Percentiles rank a stretch among this genome's conserved stretches.
Evolutionary conservation across 2,888 invertebrate species (phyloP).

Genomic region (Stenoptilia bipunctidactyla): DNA sequence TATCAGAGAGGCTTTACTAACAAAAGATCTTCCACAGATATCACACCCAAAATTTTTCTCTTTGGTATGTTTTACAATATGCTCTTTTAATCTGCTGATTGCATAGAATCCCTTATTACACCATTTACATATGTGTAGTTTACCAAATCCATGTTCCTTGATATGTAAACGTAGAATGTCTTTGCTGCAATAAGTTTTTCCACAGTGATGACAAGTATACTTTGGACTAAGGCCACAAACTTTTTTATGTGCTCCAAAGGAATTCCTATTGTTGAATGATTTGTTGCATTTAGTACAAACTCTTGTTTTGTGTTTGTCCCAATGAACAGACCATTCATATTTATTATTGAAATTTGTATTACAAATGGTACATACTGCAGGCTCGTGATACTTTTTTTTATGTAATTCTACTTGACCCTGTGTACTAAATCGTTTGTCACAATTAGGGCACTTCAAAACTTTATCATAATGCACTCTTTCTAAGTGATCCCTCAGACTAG

Average conservation of each 20-base stretch:
- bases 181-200: slow-evolving; percentile 38
- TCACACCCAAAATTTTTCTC: slow-evolving; percentile 45
- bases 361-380: slow-evolving; percentile 40
- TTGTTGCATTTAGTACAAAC: slow-evolving; percentile 37
- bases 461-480: slow-evolving; percentile 31
- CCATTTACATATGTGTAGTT: slow-evolving; percentile 39
- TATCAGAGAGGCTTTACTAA: slow-evolving; percentile 40
- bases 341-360: slow-evolving; percentile 38
- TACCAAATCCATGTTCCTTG: slow-evolving; percentile 44
- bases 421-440: slow-evolving; percentile 43
- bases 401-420: slow-evolving; percentile 35
- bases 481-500: slow-evolving; percentile 29
- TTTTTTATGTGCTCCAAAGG: slow-evolving; percentile 34
- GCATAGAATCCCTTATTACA: slow-evolving; percentile 49
- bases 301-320: slow-evolving; percentile 37
- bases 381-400: slow-evolving; percentile 30
- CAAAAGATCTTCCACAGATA: slow-evolving; percentile 44
- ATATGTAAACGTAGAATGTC: slow-evolving; percentile 39
- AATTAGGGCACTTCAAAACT: slow-evolving; percentile 19
- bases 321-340: slow-evolving; percentile 30
- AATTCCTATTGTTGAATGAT: slow-evolving; percentile 31
- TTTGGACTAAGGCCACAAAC: slow-evolving; percentile 27
- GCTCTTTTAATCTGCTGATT: slow-evolving; percentile 37
- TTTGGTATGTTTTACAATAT: slow-evolving; percentile 49
- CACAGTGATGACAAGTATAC: slow-evolving; percentile 40